Base-by-base conservation (phyloP, 2,113 vertebrate species). In the Genyomyrus donnyi region DNA sequence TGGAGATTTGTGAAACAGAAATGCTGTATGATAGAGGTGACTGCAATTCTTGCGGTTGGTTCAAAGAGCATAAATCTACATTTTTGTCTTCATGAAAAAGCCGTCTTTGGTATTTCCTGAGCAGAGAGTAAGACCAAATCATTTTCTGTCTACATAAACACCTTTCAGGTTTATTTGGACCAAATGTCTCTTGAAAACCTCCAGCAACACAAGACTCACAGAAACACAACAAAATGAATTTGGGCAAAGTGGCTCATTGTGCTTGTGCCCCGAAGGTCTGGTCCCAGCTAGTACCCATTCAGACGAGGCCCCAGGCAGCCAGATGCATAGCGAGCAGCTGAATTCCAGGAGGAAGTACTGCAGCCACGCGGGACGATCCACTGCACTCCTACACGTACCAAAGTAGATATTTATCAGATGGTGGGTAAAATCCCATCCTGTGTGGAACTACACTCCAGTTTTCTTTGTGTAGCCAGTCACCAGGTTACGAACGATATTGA, bases 131-230 rank as follows among this genome's bases (percentile, higher is more conserved):
- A 39, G 77, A 42, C 77, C 24, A n/a, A 21, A 42, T 80, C 58
- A 27, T 74, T 46, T 31, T 8, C 50, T 58, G 15, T 85, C 13
- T 39, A 89, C 45, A 56, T 58, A 77, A 83, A 15, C 19, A 31
- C 89, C 35, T 85, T 89, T 85, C 50, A 62, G 77, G 45, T 85
- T 89, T 89, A n/a, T 77, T 89, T 84, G 80, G 50, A 80, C n/a
- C 74, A n/a, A 11, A 83, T 89, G 80, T 56, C 89, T 85, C 24
- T 77, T 85, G 89, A 58, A 89, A 89, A 85, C 70, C 70, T 5
- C 48, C 13, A 74, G 70, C 31, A 46, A 48, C 5, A 56, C 1
- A 2, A 56, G 31, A 89, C 39, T 58, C 89, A 56, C 10, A 52
- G 31, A 80, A 53, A 84, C 83, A 84, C 31, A 74, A 45, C 0